Percentiles rank a stretch among this genome's conserved stretches.
Conservation (phyloP, 2,113 vertebrate species). For the Erythrocercus mccallii region DNA sequence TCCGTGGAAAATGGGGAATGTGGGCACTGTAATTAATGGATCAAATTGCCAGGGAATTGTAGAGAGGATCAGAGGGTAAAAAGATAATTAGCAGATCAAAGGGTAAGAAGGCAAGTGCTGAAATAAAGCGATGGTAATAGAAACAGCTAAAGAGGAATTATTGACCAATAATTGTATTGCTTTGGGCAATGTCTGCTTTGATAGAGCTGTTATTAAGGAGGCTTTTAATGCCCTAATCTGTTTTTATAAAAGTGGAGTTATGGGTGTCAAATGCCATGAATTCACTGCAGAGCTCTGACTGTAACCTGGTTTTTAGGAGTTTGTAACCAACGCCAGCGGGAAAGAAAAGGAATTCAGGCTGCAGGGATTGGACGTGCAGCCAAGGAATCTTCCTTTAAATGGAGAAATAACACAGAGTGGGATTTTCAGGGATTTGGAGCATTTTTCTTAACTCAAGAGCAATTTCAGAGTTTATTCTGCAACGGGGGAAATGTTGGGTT, state of each 20-base stretch:
- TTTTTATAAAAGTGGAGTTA: background rate
- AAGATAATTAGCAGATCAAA: constrained; percentile 61
- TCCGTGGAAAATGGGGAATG: background rate
- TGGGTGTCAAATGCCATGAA: background rate
- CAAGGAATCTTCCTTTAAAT: background rate
- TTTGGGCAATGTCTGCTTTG: background rate
- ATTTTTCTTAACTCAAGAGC: background rate
- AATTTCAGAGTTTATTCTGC: background rate
- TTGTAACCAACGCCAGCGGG: background rate
- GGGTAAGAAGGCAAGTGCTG: constrained; percentile 11
- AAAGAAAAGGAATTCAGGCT: background rate
- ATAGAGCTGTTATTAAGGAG: constrained; percentile 19
- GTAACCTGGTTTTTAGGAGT: background rate
- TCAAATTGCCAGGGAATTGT: constrained; percentile 38
- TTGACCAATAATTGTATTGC: constrained; percentile 51
- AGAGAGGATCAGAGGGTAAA: constrained; percentile 44
- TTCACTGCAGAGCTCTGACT: background rate
- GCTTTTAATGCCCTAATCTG: constrained; percentile 9
- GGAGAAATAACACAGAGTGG: background rate
- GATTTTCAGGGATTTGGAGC: background rate
- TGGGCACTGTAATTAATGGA: constrained; percentile 41
- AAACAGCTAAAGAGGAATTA: constrained; percentile 46
- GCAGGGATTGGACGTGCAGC: background rate
- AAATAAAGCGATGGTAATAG: constrained; percentile 18
- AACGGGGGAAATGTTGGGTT: background rate